Evolutionary conservation across 2,113 vertebrate genomes (phyloP), one percentile per base, ranked within the genome.

Genomic region (Promerops cafer): DNA sequence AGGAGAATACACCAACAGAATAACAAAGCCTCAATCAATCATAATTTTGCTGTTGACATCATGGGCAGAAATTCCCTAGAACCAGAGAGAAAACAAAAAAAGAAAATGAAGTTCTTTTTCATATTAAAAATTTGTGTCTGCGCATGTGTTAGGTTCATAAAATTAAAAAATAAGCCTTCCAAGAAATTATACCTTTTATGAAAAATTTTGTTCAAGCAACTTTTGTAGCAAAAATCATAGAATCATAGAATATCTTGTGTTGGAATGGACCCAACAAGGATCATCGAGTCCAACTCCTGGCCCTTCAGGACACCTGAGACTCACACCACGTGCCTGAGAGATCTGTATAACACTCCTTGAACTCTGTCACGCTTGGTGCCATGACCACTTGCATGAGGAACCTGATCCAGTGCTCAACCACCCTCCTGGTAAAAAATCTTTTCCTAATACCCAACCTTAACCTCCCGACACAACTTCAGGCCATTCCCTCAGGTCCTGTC

Each of bases 71-170:
- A 53, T 61, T 35, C 14, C 15, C 7, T 44, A 80, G 16, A 31
- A 47, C 3, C 27, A 83, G 4, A 33, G 37, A 65, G 6, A 85
- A 88, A 14, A 37, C 5, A 8, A 47, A 50, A 69, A 33, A 75
- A 82, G 1, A 59, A 63, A 57, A 60, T 0, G 0, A 35, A 78
- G 9, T 1, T 16, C 1, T 17, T 72, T 57, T 69, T 77, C 39
- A 5, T 23, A 37, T 10, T 50, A 40, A 82, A 71, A 50, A 50
- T 10, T 13, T 78, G 1, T 37, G 7, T 49, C 24, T 84, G 31
- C 2, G 1, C 6, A 13, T 9, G 11, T 26, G 4, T 49, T 56
- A 21, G 18, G 17, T 40, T 4, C 42, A 50, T 7, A 50, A 22
- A 19, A 24, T 14, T 7, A 9, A 65, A 56, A 16, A 54, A 16